Evolutionary conservation across 2,797 vertebrate species (phyloP), one percentile per base, ranked within the genome.

Genomic region (Aratinga solstitialis): DNA sequence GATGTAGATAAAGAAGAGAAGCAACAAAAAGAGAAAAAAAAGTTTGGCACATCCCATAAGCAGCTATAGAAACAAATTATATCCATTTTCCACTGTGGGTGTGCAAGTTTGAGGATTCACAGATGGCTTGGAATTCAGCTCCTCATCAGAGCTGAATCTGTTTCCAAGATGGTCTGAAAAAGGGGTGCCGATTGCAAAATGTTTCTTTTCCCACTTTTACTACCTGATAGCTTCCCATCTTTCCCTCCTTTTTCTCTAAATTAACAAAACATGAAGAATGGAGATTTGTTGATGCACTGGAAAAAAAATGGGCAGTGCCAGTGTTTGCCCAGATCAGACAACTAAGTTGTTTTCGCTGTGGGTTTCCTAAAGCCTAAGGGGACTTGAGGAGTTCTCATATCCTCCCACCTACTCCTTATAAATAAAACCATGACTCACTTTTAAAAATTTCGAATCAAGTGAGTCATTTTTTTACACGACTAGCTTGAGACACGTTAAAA

Each of bases 31-130:
- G 68, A 79, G 63, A 80, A 92, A 91, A 78, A 96, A 85, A 87
- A 80, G 77, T 94, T 95, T 96, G 88, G 80, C 90, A 92, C 75
- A 94, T 90, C 68, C 87, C 86, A 74, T 90, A 88, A 82, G 93
- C 83, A 94, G 53, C 77, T 92, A 95, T 58, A 94, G 93, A 96
- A 96, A 95, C 83, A 96, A 96, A 97, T 96, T 94, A 96, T 92
- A 91, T 11, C 93, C 86, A 87, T 96, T 96, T 97, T 95, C 91
- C 80, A 93, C 88, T 94, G 95, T 97, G 95, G 96, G 95, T 96
- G 95, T 96, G 87, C 61, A 87, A 94, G 65, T 87, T 93, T 92
- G 94, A 97, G 93, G 88, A 94, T 90, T 96, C 96, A 96, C 96
- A 96, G 95, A 97, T 97, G 96, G 95, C 71, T 83, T 93, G 56